Evolutionary conservation across 2,888 invertebrate species (phyloP), one percentile per base, ranked within the genome.

Genomic region (Galerucella nymphaeae): DNA sequence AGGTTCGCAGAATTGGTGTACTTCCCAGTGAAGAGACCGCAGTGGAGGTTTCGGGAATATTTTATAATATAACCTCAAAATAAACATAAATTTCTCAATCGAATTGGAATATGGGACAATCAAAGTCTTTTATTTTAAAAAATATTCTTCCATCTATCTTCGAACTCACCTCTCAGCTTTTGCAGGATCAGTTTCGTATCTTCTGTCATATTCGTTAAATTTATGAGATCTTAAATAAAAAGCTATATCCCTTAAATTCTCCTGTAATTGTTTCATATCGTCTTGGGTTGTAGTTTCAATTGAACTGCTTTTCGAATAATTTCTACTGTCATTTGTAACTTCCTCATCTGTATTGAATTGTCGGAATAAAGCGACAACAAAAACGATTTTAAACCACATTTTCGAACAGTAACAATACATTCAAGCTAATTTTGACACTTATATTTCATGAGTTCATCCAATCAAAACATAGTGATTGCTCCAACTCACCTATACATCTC

Each of bases 141-240:
- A n/a, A n/a, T n/a, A n/a, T n/a, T n/a, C n/a, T n/a, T n/a, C n/a
- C 0, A 38, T 8, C 8, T 8, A 38, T 38, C 30, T 38, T 38
- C 9, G 9, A 10, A 53, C 61, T 59, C 70, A 80, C 78, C 81
- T 81, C 30, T 79, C 75, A 13, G 83, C 84, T 30, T 73, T 76
- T 14, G 71, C 68, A 2, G 76, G 75, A 66, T 79, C 74, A 4
- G 76, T 78, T 69, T 83, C 80, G 79, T 87, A 87, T 81, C 88
- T 86, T 69, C 89, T 86, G 83, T 92, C 92, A 85, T 88, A 91
- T 80, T 91, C 91, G 79, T 89, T 90, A 81, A 91, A 92, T 85
- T 92, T 92, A 80, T 91, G 89, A 50, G 89, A 87, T 62, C 92
- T 86, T 72, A 92, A 84, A 80, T 89, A 91, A 83, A 90, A 91